These are phyloP conservation scores for Hydraecia micacea DNA, from an alignment of 2,888 invertebrate species.

Conservation along the genomic window DNA sequence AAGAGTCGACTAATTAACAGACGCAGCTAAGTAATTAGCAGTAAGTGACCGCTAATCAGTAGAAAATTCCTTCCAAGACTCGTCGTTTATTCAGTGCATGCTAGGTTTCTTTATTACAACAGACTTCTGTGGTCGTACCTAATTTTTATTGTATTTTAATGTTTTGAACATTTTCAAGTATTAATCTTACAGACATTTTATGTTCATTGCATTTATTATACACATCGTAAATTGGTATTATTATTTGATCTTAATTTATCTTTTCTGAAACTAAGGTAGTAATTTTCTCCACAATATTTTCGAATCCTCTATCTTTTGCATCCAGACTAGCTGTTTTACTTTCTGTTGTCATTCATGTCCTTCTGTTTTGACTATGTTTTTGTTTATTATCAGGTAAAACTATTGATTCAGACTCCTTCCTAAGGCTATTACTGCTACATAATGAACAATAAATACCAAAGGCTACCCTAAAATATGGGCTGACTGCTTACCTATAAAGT, in stretches of 20 bases:
- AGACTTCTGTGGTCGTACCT: not conserved
- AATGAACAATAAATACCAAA: not conserved
- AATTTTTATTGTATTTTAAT: not conserved
- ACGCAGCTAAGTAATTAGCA: slow-evolving; percentile 40
- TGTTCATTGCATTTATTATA: not conserved
- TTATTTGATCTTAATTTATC: not conserved
- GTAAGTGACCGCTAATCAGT: slow-evolving; percentile 32
- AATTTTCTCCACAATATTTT: not conserved
- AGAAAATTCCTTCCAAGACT: slow-evolving; percentile 26
- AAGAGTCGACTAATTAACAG: slow-evolving; percentile 30
- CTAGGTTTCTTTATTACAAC: not conserved
- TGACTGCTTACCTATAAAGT: not conserved
- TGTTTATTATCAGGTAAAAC: not conserved
- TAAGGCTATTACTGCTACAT: not conserved
- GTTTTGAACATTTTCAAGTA: too few species aligned
- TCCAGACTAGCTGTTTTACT: too few species aligned
- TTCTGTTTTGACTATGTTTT: not conserved
- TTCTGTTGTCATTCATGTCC: not conserved
- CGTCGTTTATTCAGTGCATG: not conserved
- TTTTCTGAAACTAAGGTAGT: not conserved
- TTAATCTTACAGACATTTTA: too few species aligned
- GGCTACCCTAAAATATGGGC: not conserved
- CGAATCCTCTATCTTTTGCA: not conserved
- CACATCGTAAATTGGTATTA: not conserved
- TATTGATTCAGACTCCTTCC: not conserved